A percentile compares a stretch with the other conserved stretches of the same genome.
These are phyloP conservation scores for Premnoplex brunnescens DNA, from an alignment of 2,797 vertebrate genomes.

Conservation along the genomic window DNA sequence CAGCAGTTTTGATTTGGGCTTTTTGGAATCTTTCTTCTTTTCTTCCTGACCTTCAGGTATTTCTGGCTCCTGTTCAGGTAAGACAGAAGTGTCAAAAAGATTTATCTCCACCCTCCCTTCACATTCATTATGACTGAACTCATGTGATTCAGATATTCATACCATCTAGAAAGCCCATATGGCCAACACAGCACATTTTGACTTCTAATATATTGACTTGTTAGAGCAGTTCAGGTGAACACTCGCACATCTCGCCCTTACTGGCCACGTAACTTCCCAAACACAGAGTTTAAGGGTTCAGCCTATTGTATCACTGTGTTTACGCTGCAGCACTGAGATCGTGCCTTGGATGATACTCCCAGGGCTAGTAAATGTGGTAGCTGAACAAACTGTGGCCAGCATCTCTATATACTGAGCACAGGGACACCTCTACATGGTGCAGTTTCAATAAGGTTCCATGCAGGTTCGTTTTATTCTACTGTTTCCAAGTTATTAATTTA, in stretches of 20 bases:
- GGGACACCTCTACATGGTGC: not conserved
- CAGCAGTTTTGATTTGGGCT: conserved; percentile 87
- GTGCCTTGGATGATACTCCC: not conserved
- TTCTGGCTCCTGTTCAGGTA: conserved; percentile 82
- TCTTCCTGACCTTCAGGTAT: conserved; percentile 77
- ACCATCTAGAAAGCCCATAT: not conserved
- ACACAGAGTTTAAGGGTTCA: not conserved
- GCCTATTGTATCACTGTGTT: not conserved
- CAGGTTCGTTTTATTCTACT: not conserved
- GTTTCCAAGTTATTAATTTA: not conserved
- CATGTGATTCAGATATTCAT: not conserved
- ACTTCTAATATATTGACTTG: not conserved
- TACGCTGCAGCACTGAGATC: not conserved
- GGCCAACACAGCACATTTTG: not conserved
- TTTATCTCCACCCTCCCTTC: not conserved
- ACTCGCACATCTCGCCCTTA: too few species aligned
- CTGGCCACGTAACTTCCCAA: not conserved
- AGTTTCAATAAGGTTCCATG: not conserved
- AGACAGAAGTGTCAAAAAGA: not conserved
- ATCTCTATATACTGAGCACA: not conserved
- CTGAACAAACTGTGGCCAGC: not conserved
- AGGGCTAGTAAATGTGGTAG: not conserved
- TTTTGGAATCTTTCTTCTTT: conserved; percentile 94
- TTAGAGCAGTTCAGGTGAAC: not conserved
- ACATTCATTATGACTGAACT: not conserved